Base-by-base conservation (phyloP, 2,797 vertebrate genomes). In the Notamacropus eugenii region DNA sequence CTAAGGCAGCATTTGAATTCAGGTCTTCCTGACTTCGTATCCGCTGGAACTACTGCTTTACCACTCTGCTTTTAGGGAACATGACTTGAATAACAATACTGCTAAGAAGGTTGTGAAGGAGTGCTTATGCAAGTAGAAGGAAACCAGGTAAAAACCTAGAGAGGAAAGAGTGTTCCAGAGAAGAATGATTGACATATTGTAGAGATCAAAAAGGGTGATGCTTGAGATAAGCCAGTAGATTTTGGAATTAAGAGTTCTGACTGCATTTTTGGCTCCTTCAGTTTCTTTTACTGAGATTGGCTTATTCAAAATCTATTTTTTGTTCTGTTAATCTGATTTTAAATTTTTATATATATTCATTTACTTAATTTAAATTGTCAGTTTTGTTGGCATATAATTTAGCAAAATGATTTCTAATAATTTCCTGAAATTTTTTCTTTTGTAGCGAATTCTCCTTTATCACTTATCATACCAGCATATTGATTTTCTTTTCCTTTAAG, bases 371-470 rank as follows among this genome's bases (percentile, higher is more conserved):
- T 94, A 31, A 94, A 67, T 94, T 11, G 9, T 90, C n/a, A 34
- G 29, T 94, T 94, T 62, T 55, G 46, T 50, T 74, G 67, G 16
- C 56, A 90, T 56, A n/a, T 93, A 82, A 82, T 82, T 67, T 67
- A 67, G 34, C 34, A 67, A 67, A n/a, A 67, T n/a, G 12, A 5
- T 67, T 67, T 16, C 62, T 67, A n/a, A n/a, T 67, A 67, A n/a
- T 67, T 82, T 82, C 40, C 74, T 82, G 40, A 46, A 59, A 22
- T 82, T 46, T 82, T 46, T 31, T 46, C 9, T 82, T 46, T 82
- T 91, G 29, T 46, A 91, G 50, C 54, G 24, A 58, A 40, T 14
- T 55, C 1, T 46, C 57, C 31, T 93, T 34, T 90, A 62, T 91
- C 29, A 55, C 16, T 54, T 19, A 29, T 95, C 87, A 92, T 12